Base-by-base conservation (phyloP, 2,113 vertebrate species). In the Cyrtonyx montezumae region DNA sequence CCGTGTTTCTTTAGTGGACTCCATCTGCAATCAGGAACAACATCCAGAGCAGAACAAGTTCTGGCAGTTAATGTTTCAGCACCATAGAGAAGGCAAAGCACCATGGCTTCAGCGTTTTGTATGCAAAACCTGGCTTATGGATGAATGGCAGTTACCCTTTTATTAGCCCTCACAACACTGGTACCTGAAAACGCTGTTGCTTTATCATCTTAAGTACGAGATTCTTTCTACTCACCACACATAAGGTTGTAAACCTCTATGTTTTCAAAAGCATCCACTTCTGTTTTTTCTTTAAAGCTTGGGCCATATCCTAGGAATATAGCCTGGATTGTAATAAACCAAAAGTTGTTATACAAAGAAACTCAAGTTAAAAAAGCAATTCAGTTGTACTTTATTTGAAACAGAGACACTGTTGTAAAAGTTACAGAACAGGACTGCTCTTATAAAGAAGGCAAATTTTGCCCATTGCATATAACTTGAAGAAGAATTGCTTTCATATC, bases 201-300 rank as follows among this genome's bases (percentile, higher is more conserved):
- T 43, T 87, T 84, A 43, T 61, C 3, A 25, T 28, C 20, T 74
- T 4, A 79, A 78, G n/a, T 65, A 76, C 22, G 79, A 49, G n/a
- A 45, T 37, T 81, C 36, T 34, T 62, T 61, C 59, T 96, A 97
- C 98, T 98, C 90, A 99, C 99, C 99, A 97, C 99, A 99, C 96
- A 99, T 95, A 78, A 99, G 97, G 94, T 99, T 99, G 95, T 99
- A 99, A 58, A 99, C 12, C 95, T 99, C 99, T 30, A 99, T 99
- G 95, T 99, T 99, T 92, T 99, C 99, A 97, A 99, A 99, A 74
- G 98, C 96, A 40, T 98, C 97, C 32, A 99, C 98, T 68, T 98
- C 97, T 2, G 91, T 97, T 42, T 97, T 95, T 37, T 96, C 96
- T 96, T 98, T 98, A 88, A 99, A 98, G 84, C 96, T 98, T 84